Percentiles rank a stretch among this genome's conserved stretches.
These are phyloP conservation scores for Ylistrum balloti DNA, from an alignment of 1,140 invertebrate species.

Conservation along the genomic window DNA sequence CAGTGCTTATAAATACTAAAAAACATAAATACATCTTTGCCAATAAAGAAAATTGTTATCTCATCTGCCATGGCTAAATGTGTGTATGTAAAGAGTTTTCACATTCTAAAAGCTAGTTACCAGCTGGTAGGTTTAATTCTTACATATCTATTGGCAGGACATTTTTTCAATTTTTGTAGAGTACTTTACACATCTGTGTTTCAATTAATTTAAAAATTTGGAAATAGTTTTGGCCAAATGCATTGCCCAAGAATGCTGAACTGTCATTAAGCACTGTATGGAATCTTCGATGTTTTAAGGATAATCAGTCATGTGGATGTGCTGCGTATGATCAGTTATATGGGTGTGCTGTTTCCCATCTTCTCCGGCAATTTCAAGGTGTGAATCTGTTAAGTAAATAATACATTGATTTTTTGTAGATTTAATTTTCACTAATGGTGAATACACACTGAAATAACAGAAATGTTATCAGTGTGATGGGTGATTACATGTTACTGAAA, in stretches of 20 bases:
- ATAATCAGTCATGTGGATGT: not conserved
- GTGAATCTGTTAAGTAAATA: slow-evolving; percentile 28
- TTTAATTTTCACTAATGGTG: slow-evolving; percentile 8
- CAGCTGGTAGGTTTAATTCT: not conserved
- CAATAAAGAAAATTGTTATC: not conserved
- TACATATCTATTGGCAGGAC: not conserved
- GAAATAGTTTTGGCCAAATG: not conserved
- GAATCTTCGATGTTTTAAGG: too few species aligned
- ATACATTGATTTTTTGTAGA: not conserved
- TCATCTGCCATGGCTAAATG: not conserved
- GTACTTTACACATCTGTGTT: not conserved
- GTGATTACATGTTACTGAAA: not conserved
- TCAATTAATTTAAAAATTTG: not conserved
- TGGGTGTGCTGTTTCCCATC: not conserved
- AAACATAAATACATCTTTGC: not conserved
- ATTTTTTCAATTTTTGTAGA: not conserved
- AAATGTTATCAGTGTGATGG: not conserved
- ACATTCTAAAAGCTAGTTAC: not conserved
- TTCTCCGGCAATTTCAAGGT: not conserved
- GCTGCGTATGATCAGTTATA: not conserved
- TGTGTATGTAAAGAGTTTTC: not conserved
- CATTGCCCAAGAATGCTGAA: not conserved
- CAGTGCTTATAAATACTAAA: not conserved
- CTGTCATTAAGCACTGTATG: not conserved
- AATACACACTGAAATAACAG: slow-evolving; percentile 2